Conservation (phyloP, 2,113 vertebrate genomes). For the Numenius arquata region DNA sequence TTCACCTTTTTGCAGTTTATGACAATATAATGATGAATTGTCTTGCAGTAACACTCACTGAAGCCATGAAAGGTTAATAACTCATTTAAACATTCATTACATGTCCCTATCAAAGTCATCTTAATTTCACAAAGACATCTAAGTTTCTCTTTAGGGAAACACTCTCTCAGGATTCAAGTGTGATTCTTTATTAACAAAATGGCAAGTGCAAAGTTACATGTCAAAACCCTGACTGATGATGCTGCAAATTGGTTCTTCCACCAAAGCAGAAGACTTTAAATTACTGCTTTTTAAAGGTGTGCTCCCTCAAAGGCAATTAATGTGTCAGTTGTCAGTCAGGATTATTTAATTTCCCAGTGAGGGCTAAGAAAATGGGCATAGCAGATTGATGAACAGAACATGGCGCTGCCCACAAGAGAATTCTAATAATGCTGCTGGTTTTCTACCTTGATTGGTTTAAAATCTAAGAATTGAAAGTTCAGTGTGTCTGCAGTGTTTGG, state of each 20-base stretch:
- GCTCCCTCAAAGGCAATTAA: conserved; percentile 63
- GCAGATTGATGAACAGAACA: conserved; percentile 14
- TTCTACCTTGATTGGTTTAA: background rate
- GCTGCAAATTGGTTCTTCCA: conserved; percentile 52
- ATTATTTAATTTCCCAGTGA: conserved; percentile 58
- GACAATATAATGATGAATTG: conserved; percentile 31
- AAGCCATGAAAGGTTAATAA: conserved; percentile 67
- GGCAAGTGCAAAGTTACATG: conserved; percentile 54
- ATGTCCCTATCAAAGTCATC: conserved; percentile 66
- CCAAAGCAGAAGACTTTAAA: conserved; percentile 58
- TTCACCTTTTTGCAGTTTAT: conserved; percentile 32
- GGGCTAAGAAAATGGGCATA: conserved; percentile 23
- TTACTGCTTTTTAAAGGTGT: conserved; percentile 64
- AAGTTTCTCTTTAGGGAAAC: conserved; percentile 66
- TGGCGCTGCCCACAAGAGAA: background rate
- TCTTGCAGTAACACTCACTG: conserved; percentile 11
- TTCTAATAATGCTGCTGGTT: background rate
- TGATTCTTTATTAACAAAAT: conserved; percentile 65
- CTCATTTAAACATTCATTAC: conserved; percentile 63
- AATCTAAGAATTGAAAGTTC: background rate
- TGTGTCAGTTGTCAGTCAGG: conserved; percentile 69
- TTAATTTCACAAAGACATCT: conserved; percentile 63
- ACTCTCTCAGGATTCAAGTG: conserved; percentile 50
- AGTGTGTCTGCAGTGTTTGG: background rate
- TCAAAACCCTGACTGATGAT: conserved; percentile 68